Evolutionary conservation across 2,797 vertebrate species (phyloP), one percentile per base, ranked within the genome.

Genomic region (Gobionotothen gibberifrons): DNA sequence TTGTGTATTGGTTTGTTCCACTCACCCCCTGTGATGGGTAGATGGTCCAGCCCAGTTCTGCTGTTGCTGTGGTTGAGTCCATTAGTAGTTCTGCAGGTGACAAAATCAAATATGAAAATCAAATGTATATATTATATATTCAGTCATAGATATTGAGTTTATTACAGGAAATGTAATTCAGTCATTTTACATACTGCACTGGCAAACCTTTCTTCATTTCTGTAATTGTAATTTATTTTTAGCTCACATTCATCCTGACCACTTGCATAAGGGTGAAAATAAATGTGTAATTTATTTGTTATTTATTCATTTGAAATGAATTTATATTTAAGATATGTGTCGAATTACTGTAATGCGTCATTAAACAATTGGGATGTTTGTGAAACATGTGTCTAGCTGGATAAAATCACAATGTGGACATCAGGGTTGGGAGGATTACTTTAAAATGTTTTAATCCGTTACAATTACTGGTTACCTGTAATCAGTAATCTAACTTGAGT

Each of bases 11-110:
- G 29, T 62, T 71, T 55, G 54, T 43, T 77, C 17, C 15, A 94
- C 97, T 97, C 82, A 99, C 98, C 96, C 97, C 98, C 13, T 96
- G 95, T 0, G 96, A 91, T 69, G 97, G 98, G 86, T 96, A 93
- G 73, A 97, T 96, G 0, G 91, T 97, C 98, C 98, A 99, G 75
- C 98, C 97, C 71, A 99, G 94, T 87, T 99, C 98, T 21, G 98
- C 97, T 0, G 98, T 99, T 0, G 97, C 98, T 0, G 96, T 98
- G 0, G 97, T 99, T 43, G 98, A 98, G 79, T 99, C 98, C 97
- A 99, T 98, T 86, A 99, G 88, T 0, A 96, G 96, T 91, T 99
- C 97, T 99, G 93, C 51, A 86, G 21, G 47, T 40, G 66, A 73
- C 78, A 72, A 77, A 73, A 73, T 29, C 22, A 67, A 1, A 22